A percentile compares a stretch with the other conserved stretches of the same genome.
Evolutionary conservation across 2,113 vertebrate species (phyloP).

Genomic region (Nibea coibor): DNA sequence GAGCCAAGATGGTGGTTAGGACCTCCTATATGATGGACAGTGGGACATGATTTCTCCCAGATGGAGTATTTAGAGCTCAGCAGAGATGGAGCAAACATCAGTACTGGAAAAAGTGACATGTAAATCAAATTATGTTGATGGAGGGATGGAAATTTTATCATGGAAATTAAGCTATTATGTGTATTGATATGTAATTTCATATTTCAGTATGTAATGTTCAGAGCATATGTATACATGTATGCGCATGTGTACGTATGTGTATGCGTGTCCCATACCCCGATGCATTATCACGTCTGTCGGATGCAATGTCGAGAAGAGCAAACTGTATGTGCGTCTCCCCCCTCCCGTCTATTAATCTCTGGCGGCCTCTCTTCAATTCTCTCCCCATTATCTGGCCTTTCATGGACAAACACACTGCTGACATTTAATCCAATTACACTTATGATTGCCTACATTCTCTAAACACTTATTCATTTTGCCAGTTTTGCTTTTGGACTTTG

Average conservation of each 20-base stretch:
- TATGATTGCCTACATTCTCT: slow-evolving; percentile 16
- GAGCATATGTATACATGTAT: slow-evolving; percentile 48
- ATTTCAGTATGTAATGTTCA: slow-evolving; percentile 49
- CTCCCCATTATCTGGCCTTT: slow-evolving; percentile 47
- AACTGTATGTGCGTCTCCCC: slow-evolving; percentile 24
- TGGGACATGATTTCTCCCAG: slow-evolving; percentile 23
- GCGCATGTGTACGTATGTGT: slow-evolving; percentile 29
- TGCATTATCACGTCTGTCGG: slow-evolving; percentile 54
- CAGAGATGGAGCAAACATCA: slow-evolving; percentile 18
- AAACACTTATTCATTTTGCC: slow-evolving; percentile 13
- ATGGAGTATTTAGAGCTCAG: slow-evolving; percentile 11
- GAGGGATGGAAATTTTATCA: slow-evolving; percentile 25
- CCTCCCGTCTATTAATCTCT: slow-evolving; percentile 30
- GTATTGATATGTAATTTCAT: slow-evolving; percentile 63
- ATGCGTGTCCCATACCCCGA: slow-evolving; percentile 28
- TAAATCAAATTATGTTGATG: slow-evolving; percentile 33
- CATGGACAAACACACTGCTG: slow-evolving; percentile 33
- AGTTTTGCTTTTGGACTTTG: slow-evolving; percentile 24
- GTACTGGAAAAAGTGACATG: slow-evolving; percentile 12
- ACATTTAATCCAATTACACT: slow-evolving; percentile 46
- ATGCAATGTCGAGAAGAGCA: slow-evolving; percentile 48
- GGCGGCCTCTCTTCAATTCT: slow-evolving; percentile 11
- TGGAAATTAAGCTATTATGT: slow-evolving; percentile 48
- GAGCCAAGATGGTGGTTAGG: slow-evolving; percentile 50
- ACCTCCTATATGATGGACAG: not conserved